phyloP scores from a whole-genome alignment of 2,888 invertebrate genomes.

The Cephus rjabovi region DNA sequence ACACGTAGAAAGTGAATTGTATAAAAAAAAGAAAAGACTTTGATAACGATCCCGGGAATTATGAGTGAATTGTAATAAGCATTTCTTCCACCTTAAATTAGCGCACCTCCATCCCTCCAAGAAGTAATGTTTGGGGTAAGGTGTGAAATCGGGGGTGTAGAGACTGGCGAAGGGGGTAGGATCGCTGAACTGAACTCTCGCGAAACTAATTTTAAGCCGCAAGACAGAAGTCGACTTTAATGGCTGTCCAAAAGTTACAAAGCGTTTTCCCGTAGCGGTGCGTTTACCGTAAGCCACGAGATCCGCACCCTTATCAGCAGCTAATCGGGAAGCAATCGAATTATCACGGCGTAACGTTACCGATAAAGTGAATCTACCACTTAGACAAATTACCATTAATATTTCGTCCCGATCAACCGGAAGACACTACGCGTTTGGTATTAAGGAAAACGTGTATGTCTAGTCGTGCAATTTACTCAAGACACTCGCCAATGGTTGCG shows the following conservation, averaged over 20 bases:
- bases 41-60: constrained; percentile 34
- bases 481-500: not conserved
- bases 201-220: constrained; percentile 57
- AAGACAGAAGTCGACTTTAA: constrained; percentile 55
- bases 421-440: not conserved
- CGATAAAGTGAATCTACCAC: not conserved
- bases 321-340: not conserved
- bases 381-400: not conserved
- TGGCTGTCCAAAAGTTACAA: constrained; percentile 53
- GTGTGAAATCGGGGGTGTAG: not conserved
- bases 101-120: not conserved
- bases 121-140: constrained; percentile 36
- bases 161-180: not conserved
- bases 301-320: not conserved
- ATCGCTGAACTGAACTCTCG: constrained; percentile 37
- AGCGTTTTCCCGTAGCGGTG: not conserved
- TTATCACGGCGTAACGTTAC: not conserved
- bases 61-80: constrained; percentile 50
- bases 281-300: not conserved
- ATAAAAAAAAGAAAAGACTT: not conserved
- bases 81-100: constrained; percentile 21
- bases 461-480: not conserved
- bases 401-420: not conserved
- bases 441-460: not conserved
- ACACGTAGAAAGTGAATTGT: not conserved